Percentiles rank a stretch among this genome's conserved stretches.
These are phyloP conservation scores for Liodrosophila aerea DNA, from an alignment of 2,888 invertebrate species.

Conservation along the genomic window DNA sequence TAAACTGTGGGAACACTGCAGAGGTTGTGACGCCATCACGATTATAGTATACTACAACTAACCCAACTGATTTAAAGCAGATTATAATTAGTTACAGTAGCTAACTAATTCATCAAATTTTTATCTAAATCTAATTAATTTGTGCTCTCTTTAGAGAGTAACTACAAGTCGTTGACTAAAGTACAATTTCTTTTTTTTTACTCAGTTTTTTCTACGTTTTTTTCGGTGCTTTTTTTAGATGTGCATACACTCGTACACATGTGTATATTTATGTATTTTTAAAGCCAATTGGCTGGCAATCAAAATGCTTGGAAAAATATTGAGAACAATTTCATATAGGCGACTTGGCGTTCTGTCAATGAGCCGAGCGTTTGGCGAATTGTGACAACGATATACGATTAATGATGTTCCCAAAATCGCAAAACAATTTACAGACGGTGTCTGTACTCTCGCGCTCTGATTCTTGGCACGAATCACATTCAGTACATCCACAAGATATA, in stretches of 20 bases:
- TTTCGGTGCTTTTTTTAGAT: conserved; percentile 1
- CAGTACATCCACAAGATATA: conserved; percentile 8
- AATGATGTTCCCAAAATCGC: conserved; percentile 10
- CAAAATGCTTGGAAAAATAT: conserved; percentile 19
- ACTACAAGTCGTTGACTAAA: conserved; percentile 3
- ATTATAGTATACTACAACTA: too few relatives aligned
- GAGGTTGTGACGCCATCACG: too few relatives aligned
- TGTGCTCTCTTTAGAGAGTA: conserved; percentile 13
- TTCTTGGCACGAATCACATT: conserved; percentile 60
- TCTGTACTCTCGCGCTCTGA: too few relatives aligned
- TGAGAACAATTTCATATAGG: conserved; percentile 3
- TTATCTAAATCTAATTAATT: conserved; percentile 20
- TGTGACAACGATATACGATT: conserved; percentile 30
- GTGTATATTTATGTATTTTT: conserved; percentile 17
- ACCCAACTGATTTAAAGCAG: too few relatives aligned
- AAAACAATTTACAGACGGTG: conserved; percentile 40
- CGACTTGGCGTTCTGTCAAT: conserved; percentile 7
- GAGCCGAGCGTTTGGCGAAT: conserved; percentile 4
- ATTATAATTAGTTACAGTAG: too few relatives aligned
- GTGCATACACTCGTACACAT: neutral
- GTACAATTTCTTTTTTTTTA: neutral
- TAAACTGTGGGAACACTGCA: too few relatives aligned
- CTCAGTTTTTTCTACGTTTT: neutral
- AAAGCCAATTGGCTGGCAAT: conserved; percentile 44
- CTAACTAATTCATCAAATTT: neutral